Percentiles rank a stretch among this genome's conserved stretches.
Evolutionary conservation across 2,797 vertebrate species (phyloP).

Genomic region (Phrynocephalus guinanensis): DNA sequence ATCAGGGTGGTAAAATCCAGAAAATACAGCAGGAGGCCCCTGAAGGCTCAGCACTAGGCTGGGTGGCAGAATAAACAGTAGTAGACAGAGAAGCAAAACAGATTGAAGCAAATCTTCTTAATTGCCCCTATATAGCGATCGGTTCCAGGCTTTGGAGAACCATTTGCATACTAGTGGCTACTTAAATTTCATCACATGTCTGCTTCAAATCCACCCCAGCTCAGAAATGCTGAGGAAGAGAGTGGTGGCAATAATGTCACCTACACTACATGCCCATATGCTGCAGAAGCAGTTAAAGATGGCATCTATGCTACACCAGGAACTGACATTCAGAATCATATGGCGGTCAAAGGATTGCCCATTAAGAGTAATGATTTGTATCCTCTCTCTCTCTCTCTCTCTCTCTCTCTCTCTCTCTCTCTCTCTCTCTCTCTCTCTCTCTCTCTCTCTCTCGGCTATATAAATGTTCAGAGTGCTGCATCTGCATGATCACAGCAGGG

Average conservation of each 20-base stretch:
- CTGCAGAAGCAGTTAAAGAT: neutral
- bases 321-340: neutral
- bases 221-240: neutral
- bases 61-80: neutral
- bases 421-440: no score
- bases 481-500: neutral
- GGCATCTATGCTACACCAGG: neutral
- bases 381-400: no score
- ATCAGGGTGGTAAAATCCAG: neutral
- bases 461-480: neutral
- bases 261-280: neutral
- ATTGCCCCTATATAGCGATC: neutral
- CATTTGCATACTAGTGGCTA: neutral
- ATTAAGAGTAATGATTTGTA: neutral
- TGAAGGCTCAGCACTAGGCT: neutral
- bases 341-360: constrained; percentile 4
- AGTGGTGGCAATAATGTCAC: neutral
- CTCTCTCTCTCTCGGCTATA: neutral
- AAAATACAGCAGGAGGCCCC: neutral
- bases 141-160: neutral
- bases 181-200: neutral
- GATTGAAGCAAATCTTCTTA: neutral
- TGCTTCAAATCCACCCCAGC: neutral
- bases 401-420: no score
- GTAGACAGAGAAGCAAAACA: neutral